Evolutionary conservation across 2,888 invertebrate species (phyloP).

Genomic region (Cyrtodaria siliqua): DNA sequence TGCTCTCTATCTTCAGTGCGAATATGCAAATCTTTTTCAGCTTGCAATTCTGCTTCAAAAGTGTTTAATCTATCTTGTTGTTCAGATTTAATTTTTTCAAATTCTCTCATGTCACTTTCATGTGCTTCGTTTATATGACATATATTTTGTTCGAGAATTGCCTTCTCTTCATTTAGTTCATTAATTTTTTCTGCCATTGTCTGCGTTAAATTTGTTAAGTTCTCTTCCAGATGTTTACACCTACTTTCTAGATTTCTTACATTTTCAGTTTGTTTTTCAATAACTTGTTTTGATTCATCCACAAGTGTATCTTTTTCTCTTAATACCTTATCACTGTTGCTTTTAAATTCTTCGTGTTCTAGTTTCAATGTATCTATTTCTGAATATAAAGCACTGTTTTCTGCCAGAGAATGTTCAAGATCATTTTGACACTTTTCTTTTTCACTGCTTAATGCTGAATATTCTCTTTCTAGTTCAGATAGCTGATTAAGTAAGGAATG

Average conservation of each 20-base stretch:
- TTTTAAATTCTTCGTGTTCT: neutral
- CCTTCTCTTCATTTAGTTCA: conserved; percentile 10
- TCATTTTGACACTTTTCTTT: conserved; percentile 49
- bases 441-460: conserved; percentile 38
- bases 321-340: conserved; percentile 13
- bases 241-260: conserved; percentile 25
- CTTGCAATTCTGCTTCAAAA: conserved; percentile 4
- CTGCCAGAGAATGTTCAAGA: conserved; percentile 47
- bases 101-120: conserved; percentile 7
- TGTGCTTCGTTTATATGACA: neutral
- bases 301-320: conserved; percentile 31
- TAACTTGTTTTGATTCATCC: neutral
- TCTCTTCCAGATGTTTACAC: conserved; percentile 21
- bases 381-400: conserved; percentile 44
- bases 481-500: conserved; percentile 75
- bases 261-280: too few relatives aligned
- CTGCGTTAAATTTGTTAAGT: conserved; percentile 16
- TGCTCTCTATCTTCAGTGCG: conserved; percentile 29
- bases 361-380: conserved; percentile 15
- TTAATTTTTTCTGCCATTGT: conserved; percentile 23
- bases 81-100: conserved; percentile 5
- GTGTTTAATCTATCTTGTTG: too few relatives aligned
- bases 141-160: neutral
- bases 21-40: conserved; percentile 14
- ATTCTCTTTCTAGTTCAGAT: conserved; percentile 74